Evolutionary conservation across 2,888 invertebrate species (phyloP), one percentile per base, ranked within the genome.

Genomic region (Actias luna): DNA sequence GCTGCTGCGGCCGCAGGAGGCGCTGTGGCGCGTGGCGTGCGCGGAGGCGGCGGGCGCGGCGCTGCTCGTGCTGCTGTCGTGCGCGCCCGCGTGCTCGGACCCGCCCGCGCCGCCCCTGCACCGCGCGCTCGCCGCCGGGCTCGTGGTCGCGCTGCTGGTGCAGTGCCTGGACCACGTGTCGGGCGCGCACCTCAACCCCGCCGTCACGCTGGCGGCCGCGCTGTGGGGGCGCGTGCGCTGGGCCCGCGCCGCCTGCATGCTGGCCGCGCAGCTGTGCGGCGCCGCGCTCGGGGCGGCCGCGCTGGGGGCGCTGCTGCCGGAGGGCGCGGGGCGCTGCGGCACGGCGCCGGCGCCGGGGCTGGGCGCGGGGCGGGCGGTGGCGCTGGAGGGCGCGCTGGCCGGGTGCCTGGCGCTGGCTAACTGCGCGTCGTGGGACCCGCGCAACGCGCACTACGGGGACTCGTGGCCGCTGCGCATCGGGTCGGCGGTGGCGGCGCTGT

Each of bases 101-200:
- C 80, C 78, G 67, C 79, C 74, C 39, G 77, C 85, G 12, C 36
- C 29, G 50, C 74, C 66, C 57, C 67, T 93, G 68, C 89, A 93
- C 72, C 82, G 88, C 57, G 89, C 94, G 0, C 73, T 95, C 27
- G 87, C 93, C 63, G 95, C 96, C 72, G 96, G 96, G 42, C 87
- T 96, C 61, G 93, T 94, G 3, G 94, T 96, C 65, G 93, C 95
- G 78, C 79, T 94, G 60, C 87, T 95, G 59, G 94, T 96, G 67
- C 95, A 95, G 94, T 94, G 94, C 69, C 94, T 96, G 72, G 96
- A 95, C 57, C 96, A 96, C 82, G 91, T 96, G 25, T 96, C 96
- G 29, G 96, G 96, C 59, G 95, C 96, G 12, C 95, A 96, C 82
- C 75, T 97, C 67, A 97, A 97, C 88, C 97, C 97, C 12, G 93